Evolutionary conservation across 2,797 vertebrate species (phyloP), one percentile per base, ranked within the genome.

Genomic region (Avahi laniger): DNA sequence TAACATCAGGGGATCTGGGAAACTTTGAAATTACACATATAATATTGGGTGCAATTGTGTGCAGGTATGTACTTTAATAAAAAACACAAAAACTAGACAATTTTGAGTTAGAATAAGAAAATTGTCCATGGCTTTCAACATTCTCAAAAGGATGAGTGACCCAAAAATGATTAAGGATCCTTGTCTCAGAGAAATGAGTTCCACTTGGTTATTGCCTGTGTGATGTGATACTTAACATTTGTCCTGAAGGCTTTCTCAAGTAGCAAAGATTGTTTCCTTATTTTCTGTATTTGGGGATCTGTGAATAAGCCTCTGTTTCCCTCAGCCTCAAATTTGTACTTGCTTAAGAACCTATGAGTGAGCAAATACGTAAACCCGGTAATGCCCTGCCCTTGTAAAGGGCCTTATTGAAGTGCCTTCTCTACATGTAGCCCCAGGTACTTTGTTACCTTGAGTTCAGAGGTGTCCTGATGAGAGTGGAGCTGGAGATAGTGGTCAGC

Each of bases 271-370:
- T 50, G 28, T 67, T 84, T 88, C 65, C 48, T 85, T 72, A 46
- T 65, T 78, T 57, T 76, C 57, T 59, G 0, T 63, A 41, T 65
- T 84, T 75, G 52, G 35, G 35, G 35, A 11, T 91, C 38, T 89
- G 3, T 35, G 17, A 59, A 54, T 15, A 50, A 46, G 24, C 48
- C 28, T 70, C 43, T 38, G 3, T 70, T 57, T 4, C 82, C 78
- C 28, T 72, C 24, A 78, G 33, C 59, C 38, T 87, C 72, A n/a
- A 22, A 22, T 83, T 57, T 61, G 10, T 72, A 26, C 50, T 92
- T 70, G 89, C 72, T 88, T 78, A 92, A 83, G 67, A 78, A 82
- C n/a, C 63, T 92, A 8, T 88, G n/a, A 52, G 67, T 54, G 38
- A 38, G 33, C 54, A 95, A 33, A 57, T 70, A 35, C 8, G 2